Percentiles rank a stretch among this genome's conserved stretches.
Conservation (phyloP, 2,797 vertebrate species). For the Argentina silus region DNA sequence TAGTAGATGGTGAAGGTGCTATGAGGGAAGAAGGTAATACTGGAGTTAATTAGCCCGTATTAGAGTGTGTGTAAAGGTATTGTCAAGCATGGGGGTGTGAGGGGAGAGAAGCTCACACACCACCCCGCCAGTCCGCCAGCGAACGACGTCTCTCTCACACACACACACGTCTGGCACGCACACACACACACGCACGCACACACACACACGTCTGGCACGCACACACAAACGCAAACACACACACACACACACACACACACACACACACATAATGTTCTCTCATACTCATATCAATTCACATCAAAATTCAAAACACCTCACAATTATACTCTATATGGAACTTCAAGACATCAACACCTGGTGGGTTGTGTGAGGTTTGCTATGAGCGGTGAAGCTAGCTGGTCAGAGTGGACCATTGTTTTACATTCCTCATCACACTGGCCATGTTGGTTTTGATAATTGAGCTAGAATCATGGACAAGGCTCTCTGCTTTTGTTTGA, state of each 20-base stretch:
- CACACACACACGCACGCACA: constrained; percentile 42
- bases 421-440: constrained; percentile 26
- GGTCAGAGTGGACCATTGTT: background rate
- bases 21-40: constrained; percentile 63
- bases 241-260: constrained; percentile 35
- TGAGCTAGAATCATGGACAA: constrained; percentile 36
- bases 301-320: too few relatives aligned
- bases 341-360: too few relatives aligned
- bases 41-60: constrained; percentile 71
- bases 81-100: constrained; percentile 25
- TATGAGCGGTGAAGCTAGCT: constrained; percentile 15
- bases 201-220: constrained; percentile 62
- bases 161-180: too few relatives aligned
- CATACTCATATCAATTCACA: too few relatives aligned
- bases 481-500: constrained; percentile 59
- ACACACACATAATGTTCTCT: constrained; percentile 5
- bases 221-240: constrained; percentile 62
- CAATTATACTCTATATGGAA: too few relatives aligned
- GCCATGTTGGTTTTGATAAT: constrained; percentile 39
- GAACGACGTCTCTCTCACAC: constrained; percentile 71
- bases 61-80: constrained; percentile 66
- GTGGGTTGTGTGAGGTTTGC: background rate
- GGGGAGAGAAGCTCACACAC: background rate
- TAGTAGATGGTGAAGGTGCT: constrained; percentile 24
- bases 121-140: constrained; percentile 15